phyloP scores from a whole-genome alignment of 2,888 invertebrate species.

The Apeira syringaria region DNA sequence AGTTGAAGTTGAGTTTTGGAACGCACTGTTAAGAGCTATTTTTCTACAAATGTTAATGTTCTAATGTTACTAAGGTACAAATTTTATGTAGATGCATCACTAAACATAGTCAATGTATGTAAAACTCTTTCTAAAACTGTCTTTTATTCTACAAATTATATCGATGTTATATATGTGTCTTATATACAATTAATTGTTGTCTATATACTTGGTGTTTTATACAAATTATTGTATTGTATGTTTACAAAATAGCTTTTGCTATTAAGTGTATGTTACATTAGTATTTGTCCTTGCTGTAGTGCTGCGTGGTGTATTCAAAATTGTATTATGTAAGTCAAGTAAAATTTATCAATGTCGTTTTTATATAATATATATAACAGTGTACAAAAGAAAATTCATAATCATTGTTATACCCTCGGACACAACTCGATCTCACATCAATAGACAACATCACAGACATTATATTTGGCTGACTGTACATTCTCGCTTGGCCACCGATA shows the following conservation, averaged over 20 bases:
- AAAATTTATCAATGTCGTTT: too few species aligned
- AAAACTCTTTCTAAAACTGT: slow-evolving; percentile 1
- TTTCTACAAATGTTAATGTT: slow-evolving; percentile 37
- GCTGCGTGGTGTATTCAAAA: too few species aligned
- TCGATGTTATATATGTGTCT: slow-evolving; percentile 3
- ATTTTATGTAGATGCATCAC: slow-evolving; percentile 14
- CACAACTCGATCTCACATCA: too few species aligned
- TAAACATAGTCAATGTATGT: slow-evolving; percentile 7
- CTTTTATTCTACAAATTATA: background rate
- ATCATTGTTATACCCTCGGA: too few species aligned
- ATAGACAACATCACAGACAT: too few species aligned
- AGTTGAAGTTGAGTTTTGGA: background rate
- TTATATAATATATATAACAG: too few species aligned
- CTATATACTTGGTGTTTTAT: slow-evolving; percentile 10
- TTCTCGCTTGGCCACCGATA: too few species aligned
- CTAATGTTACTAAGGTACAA: slow-evolving; percentile 19
- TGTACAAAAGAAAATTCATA: too few species aligned
- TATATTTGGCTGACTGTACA: too few species aligned
- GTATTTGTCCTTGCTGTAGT: too few species aligned
- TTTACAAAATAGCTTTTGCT: slow-evolving; percentile 25
- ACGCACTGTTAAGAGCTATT: slow-evolving; percentile 11
- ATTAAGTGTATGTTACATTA: too few species aligned
- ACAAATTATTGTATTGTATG: slow-evolving; percentile 11
- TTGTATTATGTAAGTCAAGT: too few species aligned
- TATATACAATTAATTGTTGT: slow-evolving; percentile 13